These are phyloP conservation scores for Alectura lathami DNA, from an alignment of 2,113 vertebrate species.

Conservation along the genomic window DNA sequence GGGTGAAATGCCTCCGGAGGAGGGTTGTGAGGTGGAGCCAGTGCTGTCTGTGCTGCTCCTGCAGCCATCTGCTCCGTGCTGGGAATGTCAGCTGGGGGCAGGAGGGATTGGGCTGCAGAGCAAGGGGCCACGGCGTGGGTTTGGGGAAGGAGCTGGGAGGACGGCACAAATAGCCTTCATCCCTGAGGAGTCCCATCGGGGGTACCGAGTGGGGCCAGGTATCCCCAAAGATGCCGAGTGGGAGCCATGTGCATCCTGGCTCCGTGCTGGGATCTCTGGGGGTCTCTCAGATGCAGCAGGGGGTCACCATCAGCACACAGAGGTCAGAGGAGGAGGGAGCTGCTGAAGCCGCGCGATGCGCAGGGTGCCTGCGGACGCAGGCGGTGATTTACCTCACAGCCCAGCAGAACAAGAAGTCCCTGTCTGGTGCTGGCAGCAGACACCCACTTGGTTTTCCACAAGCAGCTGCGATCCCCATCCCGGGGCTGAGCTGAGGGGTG, in stretches of 20 bases:
- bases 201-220: too few species aligned
- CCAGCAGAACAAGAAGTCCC: conserved; percentile 21
- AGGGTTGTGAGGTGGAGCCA: not conserved
- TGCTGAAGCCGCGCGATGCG: not conserved
- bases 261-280: accelerated
- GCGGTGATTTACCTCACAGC: not conserved
- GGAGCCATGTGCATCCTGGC: accelerated
- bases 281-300: accelerated
- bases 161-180: not conserved
- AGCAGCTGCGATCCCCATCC: not conserved
- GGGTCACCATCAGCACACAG: not conserved
- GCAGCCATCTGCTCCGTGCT: accelerated
- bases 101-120: not conserved
- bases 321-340: not conserved
- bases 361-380: not conserved
- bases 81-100: not conserved
- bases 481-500: accelerated
- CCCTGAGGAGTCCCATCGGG: not conserved
- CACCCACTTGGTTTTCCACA: not conserved
- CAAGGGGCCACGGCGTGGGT: too few species aligned
- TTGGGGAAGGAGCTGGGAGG: not conserved
- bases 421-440: not conserved
- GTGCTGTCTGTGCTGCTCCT: not conserved
- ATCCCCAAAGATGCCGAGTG: not conserved
- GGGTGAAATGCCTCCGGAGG: accelerated